Conservation (phyloP, 2,888 invertebrate genomes). For the Phengaris arion region DNA sequence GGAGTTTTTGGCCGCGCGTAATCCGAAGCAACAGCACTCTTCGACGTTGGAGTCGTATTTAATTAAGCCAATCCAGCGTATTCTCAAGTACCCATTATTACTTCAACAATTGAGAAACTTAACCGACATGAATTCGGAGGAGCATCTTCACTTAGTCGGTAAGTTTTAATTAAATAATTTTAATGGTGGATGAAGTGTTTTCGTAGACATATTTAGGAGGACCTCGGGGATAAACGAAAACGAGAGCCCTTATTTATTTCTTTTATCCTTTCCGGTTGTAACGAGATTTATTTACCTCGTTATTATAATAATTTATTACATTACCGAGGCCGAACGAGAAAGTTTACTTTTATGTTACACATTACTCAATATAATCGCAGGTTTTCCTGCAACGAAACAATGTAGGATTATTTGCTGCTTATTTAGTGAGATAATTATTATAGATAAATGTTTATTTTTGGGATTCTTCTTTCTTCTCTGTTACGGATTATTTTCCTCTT, state of each 20-base stretch:
- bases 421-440: constrained; percentile 12
- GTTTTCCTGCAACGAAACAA: constrained; percentile 1
- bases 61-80: constrained; percentile 99
- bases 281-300: constrained; percentile 23
- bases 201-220: not conserved
- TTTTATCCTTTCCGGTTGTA: constrained; percentile 24
- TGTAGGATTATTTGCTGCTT: constrained; percentile 24
- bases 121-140: constrained; percentile 94
- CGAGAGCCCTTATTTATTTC: not conserved
- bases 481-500: not conserved
- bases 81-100: constrained; percentile 97
- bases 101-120: constrained; percentile 96
- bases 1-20: constrained; percentile 95
- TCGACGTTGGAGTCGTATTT: constrained; percentile 98
- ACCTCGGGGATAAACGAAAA: not conserved
- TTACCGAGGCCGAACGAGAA: not conserved
- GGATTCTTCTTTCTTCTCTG: not conserved
- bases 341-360: constrained; percentile 27
- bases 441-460: constrained; percentile 3
- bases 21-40: constrained; percentile 98
- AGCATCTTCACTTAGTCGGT: constrained; percentile 96
- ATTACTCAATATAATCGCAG: constrained; percentile 26
- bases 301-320: constrained; percentile 28
- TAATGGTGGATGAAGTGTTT: constrained; percentile 16
- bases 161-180: constrained; percentile 48